Base-by-base conservation (phyloP, 2,888 invertebrate species). In the Pollenia labialis region DNA sequence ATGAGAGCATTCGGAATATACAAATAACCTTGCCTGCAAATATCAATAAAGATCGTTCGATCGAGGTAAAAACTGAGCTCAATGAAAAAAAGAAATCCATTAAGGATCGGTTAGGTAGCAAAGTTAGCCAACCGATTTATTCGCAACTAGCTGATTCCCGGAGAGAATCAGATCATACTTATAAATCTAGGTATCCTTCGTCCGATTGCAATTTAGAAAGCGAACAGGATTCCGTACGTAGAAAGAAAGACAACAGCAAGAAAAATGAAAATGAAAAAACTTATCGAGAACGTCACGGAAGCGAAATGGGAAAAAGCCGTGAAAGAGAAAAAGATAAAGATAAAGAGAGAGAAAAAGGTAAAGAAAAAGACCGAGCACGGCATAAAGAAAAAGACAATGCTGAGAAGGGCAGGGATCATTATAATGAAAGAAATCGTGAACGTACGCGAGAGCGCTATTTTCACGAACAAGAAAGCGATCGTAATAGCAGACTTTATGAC, bases 71-170 rank as follows among this genome's bases (percentile, higher is more conserved):
- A 88, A 85, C 75, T 42, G 91, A 91, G 68, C 85, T 68, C 32
- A 89, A 76, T 80, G 89, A 89, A n/a, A 90, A 90, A 32, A 91
- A 90, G 88, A 90, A 89, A 89, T 96, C 97, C 0, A 96, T 97
- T 0, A 97, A 97, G 92, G 97, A 97, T 88, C 94, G 97, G 62
- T 94, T 97, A 4, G 97, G 97, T 0, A 96, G 96, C 1, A 92
- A 92, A 87, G 87, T 90, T 1, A 86, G 77, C 54, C 90, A 90
- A 44, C 88, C 89, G n/a, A 88, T 88, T 54, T 83, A 89, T 81
- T 87, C 90, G 46, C 87, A 90, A 50, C 80, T 90, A 32, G 66
- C 82, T 44, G 77, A 89, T 68, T 42, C 80, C 52, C 81, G 86
- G 1, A 58, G 72, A 32, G 85, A 88, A 32, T 50, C 83, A 14